Evolutionary conservation across 2,113 vertebrate species (phyloP).

Genomic region (Morone chrysops): DNA sequence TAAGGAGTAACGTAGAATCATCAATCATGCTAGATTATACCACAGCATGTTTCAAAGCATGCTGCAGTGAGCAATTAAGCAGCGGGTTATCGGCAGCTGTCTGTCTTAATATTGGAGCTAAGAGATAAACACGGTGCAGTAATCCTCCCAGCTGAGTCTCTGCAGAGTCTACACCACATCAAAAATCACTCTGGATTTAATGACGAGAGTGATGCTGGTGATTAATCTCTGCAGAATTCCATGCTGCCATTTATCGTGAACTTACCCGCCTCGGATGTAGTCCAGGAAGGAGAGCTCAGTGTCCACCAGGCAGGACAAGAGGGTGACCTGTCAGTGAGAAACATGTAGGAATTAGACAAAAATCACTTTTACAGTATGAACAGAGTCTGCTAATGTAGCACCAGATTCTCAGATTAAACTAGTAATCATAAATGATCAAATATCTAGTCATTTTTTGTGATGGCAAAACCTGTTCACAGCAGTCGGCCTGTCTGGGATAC

Average conservation of each 20-base stretch:
- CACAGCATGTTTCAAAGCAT: constrained; percentile 55
- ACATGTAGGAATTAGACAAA: background rate
- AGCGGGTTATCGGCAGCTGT: constrained; percentile 62
- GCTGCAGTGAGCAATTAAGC: constrained; percentile 55
- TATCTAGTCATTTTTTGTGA: background rate
- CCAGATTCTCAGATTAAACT: too few species aligned
- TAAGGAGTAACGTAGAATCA: constrained; percentile 30
- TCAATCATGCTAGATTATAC: constrained; percentile 67
- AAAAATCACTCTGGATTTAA: constrained; percentile 12
- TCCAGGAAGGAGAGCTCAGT: constrained; percentile 98
- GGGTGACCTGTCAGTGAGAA: constrained; percentile 89
- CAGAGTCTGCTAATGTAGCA: background rate
- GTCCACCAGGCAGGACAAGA: constrained; percentile 98
- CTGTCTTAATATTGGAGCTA: constrained; percentile 37
- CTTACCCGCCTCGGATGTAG: constrained; percentile 99
- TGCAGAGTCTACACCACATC: constrained; percentile 2
- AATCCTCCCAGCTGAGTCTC: constrained; percentile 32
- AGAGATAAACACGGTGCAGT: constrained; percentile 35
- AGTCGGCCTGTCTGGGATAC: too few species aligned
- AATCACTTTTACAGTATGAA: background rate
- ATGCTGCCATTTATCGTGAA: constrained; percentile 38
- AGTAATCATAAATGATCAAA: too few species aligned
- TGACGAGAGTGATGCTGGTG: background rate
- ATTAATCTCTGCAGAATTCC: constrained; percentile 1
- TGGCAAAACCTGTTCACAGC: background rate